A percentile compares a stretch with the other conserved stretches of the same genome.
phyloP scores from a whole-genome alignment of 2,888 invertebrate species.

The Eristalis intricaria region DNA sequence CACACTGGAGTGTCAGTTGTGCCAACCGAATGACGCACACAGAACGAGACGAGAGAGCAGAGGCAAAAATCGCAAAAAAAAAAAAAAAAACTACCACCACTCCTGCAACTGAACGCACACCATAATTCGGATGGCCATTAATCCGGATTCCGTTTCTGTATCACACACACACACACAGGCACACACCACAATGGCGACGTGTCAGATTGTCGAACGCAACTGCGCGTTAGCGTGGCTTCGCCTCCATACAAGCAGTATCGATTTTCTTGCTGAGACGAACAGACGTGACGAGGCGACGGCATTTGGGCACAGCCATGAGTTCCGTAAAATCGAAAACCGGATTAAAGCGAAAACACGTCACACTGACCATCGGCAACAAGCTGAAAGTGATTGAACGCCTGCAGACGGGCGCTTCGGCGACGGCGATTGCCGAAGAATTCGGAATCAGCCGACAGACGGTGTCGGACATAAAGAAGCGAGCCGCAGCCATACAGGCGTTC shows the following conservation, averaged over 20 bases:
- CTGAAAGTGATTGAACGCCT: conserved; percentile 47
- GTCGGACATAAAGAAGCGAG: conserved; percentile 45
- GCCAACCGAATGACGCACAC: background rate
- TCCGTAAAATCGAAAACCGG: conserved; percentile 31
- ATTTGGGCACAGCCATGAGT: background rate
- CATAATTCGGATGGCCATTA: conserved; percentile 16
- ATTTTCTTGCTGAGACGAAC: conserved; percentile 23
- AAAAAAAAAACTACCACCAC: background rate
- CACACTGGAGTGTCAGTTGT: background rate
- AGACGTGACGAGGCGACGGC: background rate
- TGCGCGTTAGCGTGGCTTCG: conserved; percentile 16
- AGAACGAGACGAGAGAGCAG: background rate
- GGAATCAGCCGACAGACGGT: conserved; percentile 52
- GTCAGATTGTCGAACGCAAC: background rate
- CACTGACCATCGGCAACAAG: conserved; percentile 38
- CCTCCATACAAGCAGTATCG: conserved; percentile 30
- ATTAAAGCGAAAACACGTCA: conserved; percentile 47
- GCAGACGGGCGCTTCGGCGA: conserved; percentile 23
- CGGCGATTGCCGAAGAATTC: conserved; percentile 22
- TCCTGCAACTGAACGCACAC: background rate
- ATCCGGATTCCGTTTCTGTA: conserved; percentile 10
- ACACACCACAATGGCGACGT: background rate
- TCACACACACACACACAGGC: background rate
- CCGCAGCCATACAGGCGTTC: conserved; percentile 13
- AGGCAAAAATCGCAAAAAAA: background rate